Evolutionary conservation across 2,888 invertebrate genomes (phyloP).

Genomic region (Koerneria pararmatus): DNA sequence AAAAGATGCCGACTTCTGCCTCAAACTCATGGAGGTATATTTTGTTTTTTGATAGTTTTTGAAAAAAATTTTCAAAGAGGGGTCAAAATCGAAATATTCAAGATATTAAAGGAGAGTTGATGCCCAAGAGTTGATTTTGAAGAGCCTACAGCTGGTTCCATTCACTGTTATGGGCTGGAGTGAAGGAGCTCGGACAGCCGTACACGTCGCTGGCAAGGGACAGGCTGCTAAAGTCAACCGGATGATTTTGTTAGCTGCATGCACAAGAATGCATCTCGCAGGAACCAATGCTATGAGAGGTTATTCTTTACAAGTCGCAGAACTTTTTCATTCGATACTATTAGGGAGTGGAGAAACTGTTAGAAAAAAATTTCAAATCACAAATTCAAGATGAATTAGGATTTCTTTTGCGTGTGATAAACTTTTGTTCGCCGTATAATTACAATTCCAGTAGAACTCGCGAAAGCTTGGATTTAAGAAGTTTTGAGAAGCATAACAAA

Average conservation of each 20-base stretch:
- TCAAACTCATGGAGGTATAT: constrained; percentile 54
- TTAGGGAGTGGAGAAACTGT: too few relatives aligned
- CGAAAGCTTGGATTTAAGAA: too few relatives aligned
- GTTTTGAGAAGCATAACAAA: too few relatives aligned
- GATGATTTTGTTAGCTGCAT: constrained; percentile 50
- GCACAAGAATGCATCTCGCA: constrained; percentile 50
- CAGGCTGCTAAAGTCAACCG: constrained; percentile 24
- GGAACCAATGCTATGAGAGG: constrained; percentile 57
- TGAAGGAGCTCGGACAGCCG: constrained; percentile 52
- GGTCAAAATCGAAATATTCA: not conserved
- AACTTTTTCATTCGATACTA: too few relatives aligned
- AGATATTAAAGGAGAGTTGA: not conserved
- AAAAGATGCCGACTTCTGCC: constrained; percentile 51
- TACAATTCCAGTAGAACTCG: too few relatives aligned
- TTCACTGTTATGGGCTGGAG: constrained; percentile 47
- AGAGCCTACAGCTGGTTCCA: constrained; percentile 35
- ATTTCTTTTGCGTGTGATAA: too few relatives aligned
- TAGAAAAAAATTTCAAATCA: too few relatives aligned
- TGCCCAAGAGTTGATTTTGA: too few relatives aligned
- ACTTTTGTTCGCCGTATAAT: too few relatives aligned
- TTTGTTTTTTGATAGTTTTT: not conserved
- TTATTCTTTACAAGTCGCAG: constrained; percentile 8
- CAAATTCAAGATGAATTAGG: too few relatives aligned
- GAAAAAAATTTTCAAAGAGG: not conserved
- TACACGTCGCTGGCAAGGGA: constrained; percentile 47